Evolutionary conservation across 2,797 vertebrate species (phyloP).

Genomic region (Poecile montanus): DNA sequence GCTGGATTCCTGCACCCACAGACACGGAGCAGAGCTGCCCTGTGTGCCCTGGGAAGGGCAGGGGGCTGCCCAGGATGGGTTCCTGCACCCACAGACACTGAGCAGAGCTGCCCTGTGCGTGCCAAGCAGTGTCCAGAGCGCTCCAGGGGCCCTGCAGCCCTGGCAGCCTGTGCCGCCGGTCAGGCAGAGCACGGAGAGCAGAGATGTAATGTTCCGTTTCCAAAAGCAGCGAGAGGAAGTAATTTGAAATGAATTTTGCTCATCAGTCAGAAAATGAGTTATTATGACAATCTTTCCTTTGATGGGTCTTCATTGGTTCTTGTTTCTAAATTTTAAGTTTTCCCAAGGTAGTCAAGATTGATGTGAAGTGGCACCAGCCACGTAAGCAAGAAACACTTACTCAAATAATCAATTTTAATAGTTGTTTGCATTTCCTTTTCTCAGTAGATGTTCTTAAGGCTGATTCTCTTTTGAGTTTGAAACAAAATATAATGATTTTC

Average conservation of each 20-base stretch:
- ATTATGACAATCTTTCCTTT: background rate
- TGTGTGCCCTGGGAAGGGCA: too few relatives aligned
- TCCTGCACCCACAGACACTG: background rate
- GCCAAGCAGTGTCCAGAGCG: background rate
- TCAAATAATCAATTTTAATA: background rate
- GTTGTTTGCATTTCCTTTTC: constrained; percentile 7
- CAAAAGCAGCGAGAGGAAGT: background rate
- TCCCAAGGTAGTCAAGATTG: background rate
- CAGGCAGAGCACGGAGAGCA: background rate
- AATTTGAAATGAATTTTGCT: background rate
- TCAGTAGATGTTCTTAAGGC: background rate
- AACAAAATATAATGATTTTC: background rate
- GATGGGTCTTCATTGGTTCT: background rate
- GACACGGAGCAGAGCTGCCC: too few relatives aligned
- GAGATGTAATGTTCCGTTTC: background rate
- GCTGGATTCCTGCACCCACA: too few relatives aligned
- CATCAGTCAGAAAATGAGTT: background rate
- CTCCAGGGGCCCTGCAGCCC: background rate
- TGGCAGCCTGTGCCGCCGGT: background rate
- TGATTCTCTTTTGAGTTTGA: background rate
- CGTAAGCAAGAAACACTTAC: background rate
- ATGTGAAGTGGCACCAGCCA: background rate
- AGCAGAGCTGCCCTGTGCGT: background rate
- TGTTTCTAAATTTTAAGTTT: background rate
- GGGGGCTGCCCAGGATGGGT: too few relatives aligned